These are phyloP conservation scores for Semicossyphus pulcher DNA, from an alignment of 2,113 vertebrate species.

Conservation along the genomic window DNA sequence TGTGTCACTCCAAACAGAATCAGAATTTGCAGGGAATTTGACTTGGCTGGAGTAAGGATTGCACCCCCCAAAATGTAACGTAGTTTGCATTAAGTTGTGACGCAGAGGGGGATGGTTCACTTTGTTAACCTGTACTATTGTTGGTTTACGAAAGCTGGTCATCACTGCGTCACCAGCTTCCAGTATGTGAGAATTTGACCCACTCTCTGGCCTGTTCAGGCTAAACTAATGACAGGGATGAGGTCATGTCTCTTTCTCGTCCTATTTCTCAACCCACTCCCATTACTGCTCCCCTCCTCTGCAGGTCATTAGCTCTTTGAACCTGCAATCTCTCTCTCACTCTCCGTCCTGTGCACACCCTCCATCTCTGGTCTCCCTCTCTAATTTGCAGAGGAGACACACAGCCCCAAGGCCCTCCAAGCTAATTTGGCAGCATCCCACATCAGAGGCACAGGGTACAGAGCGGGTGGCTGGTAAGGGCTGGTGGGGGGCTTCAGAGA, in stretches of 20 bases:
- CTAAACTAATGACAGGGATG: slow-evolving; percentile 32
- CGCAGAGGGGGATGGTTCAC: no score
- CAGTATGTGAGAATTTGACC: not conserved
- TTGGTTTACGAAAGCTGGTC: not conserved
- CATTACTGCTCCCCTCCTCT: slow-evolving; percentile 31
- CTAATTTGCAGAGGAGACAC: slow-evolving; percentile 74
- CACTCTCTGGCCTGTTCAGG: slow-evolving; percentile 4
- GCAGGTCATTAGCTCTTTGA: slow-evolving; percentile 69
- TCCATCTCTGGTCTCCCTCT: slow-evolving; percentile 53
- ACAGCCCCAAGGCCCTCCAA: slow-evolving; percentile 57
- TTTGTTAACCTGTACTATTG: no score
- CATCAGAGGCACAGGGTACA: slow-evolving; percentile 57
- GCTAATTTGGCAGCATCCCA: slow-evolving; percentile 72
- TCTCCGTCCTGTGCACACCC: slow-evolving; percentile 21
- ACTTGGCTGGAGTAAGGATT: no score
- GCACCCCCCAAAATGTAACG: no score
- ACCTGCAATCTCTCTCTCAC: slow-evolving; percentile 49
- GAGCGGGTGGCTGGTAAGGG: slow-evolving; percentile 4
- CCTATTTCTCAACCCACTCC: slow-evolving; percentile 21
- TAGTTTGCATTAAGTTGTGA: no score
- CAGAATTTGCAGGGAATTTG: no score
- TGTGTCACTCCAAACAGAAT: no score
- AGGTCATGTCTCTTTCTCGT: slow-evolving; percentile 44
- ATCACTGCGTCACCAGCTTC: not conserved
- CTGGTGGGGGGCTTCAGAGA: slow-evolving; percentile 50